Evolutionary conservation across 2,113 vertebrate species (phyloP).

Genomic region (Syngnathus scovelli): DNA sequence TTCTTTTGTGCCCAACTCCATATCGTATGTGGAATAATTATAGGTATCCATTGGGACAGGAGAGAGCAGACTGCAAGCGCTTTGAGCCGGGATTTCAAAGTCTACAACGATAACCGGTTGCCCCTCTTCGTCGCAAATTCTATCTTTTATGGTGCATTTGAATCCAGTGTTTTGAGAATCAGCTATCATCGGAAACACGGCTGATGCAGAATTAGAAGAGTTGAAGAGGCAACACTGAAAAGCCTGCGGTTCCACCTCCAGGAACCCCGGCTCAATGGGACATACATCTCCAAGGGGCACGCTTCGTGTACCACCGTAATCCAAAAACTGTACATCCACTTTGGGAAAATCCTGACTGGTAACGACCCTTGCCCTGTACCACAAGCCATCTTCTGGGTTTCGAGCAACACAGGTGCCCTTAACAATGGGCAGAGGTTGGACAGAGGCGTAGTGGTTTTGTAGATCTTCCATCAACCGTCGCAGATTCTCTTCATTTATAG

Average conservation of each 20-base stretch:
- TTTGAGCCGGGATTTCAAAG: conserved; percentile 23
- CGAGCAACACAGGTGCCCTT: conserved; percentile 30
- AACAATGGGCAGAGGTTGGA: conserved; percentile 14
- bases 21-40: conserved; percentile 68
- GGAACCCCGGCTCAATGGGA: conserved; percentile 45
- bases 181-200: conserved; percentile 28
- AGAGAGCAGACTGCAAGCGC: conserved; percentile 22
- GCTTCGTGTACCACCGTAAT: conserved; percentile 39
- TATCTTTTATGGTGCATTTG: conserved; percentile 32
- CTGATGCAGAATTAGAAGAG: neutral
- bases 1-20: conserved; percentile 77
- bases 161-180: neutral
- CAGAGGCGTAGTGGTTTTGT: conserved; percentile 32
- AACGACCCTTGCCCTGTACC: conserved; percentile 51
- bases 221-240: conserved; percentile 41
- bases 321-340: conserved; percentile 50
- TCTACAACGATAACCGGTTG: conserved; percentile 31
- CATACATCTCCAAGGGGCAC: conserved; percentile 35
- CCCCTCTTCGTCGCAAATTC: conserved; percentile 32
- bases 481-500: conserved; percentile 20
- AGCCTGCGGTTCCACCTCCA: conserved; percentile 28
- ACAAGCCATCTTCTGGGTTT: conserved; percentile 41
- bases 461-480: conserved; percentile 37
- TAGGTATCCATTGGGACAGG: conserved; percentile 64
- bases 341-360: conserved; percentile 11